Evolutionary conservation across 1,140 invertebrate species (phyloP).

Genomic region (Camponotus floridanus): DNA sequence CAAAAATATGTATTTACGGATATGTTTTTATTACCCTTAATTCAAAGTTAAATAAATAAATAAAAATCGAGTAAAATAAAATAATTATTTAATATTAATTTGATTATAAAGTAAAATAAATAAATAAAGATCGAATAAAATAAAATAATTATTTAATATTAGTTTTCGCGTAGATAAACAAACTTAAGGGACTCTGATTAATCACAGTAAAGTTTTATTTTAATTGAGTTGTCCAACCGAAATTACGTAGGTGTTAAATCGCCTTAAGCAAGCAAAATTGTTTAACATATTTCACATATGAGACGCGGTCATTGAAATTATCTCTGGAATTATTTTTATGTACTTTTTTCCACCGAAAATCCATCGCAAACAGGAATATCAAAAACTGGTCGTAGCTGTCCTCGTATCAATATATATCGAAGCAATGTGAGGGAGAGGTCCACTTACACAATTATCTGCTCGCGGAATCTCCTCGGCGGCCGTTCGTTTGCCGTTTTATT

Average conservation of each 20-base stretch:
- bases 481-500: slow-evolving; percentile 80
- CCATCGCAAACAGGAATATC: slow-evolving; percentile 39
- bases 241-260: not conserved
- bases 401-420: slow-evolving; percentile 50
- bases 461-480: slow-evolving; percentile 80
- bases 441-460: slow-evolving; percentile 84
- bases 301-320: slow-evolving; percentile 7
- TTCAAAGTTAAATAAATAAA: not conserved
- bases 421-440: slow-evolving; percentile 67
- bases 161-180: not conserved
- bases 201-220: not conserved
- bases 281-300: not conserved
- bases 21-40: not conserved
- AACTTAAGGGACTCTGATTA: not conserved
- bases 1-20: not conserved
- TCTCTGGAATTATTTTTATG: slow-evolving; percentile 4
- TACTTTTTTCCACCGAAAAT: slow-evolving; percentile 22
- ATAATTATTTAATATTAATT: not conserved
- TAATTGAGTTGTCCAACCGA: not conserved
- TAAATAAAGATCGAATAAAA: not conserved
- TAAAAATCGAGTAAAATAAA: not conserved
- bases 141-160: not conserved
- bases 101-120: not conserved
- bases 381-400: slow-evolving; percentile 39
- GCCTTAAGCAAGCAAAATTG: not conserved